phyloP scores from a whole-genome alignment of 2,797 vertebrate genomes.

The Argentina silus region DNA sequence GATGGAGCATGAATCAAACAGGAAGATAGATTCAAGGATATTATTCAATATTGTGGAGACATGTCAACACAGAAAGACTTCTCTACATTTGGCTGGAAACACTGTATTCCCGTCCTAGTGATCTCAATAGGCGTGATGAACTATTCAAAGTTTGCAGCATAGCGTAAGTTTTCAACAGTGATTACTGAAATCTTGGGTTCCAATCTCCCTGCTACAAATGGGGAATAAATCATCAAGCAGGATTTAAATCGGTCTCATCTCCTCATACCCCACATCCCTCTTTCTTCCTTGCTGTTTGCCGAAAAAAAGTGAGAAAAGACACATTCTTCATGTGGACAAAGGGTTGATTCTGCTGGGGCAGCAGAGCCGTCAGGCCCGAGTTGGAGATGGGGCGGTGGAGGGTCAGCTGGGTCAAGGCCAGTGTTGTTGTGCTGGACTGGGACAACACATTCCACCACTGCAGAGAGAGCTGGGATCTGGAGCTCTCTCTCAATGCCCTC shows the following conservation, averaged over 20 bases:
- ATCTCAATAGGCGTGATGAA: not conserved
- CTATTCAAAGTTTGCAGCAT: conserved; percentile 4
- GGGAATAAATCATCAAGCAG: conserved; percentile 50
- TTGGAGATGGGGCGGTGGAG: conserved; percentile 60
- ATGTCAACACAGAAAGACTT: not conserved
- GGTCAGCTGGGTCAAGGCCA: conserved; percentile 49
- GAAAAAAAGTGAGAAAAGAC: conserved; percentile 60
- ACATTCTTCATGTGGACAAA: conserved; percentile 73
- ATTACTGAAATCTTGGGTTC: not conserved
- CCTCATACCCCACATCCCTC: conserved; percentile 42
- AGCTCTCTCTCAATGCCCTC: conserved; percentile 58
- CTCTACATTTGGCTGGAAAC: too few species aligned
- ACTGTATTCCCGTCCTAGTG: too few species aligned
- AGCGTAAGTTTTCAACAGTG: not conserved
- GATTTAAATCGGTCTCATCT: conserved; percentile 53
- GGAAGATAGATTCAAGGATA: not conserved
- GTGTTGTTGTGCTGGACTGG: conserved; percentile 34
- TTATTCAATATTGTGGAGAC: not conserved
- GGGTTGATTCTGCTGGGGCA: conserved; percentile 60
- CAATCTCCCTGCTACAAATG: conserved; percentile 29
- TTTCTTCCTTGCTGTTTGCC: conserved; percentile 49
- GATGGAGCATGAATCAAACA: conserved; percentile 12
- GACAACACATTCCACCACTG: conserved; percentile 64
- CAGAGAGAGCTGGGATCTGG: conserved; percentile 53
- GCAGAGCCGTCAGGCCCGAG: conserved; percentile 60